Conservation (phyloP, 2,888 invertebrate species). For the Drosophila recens region DNA sequence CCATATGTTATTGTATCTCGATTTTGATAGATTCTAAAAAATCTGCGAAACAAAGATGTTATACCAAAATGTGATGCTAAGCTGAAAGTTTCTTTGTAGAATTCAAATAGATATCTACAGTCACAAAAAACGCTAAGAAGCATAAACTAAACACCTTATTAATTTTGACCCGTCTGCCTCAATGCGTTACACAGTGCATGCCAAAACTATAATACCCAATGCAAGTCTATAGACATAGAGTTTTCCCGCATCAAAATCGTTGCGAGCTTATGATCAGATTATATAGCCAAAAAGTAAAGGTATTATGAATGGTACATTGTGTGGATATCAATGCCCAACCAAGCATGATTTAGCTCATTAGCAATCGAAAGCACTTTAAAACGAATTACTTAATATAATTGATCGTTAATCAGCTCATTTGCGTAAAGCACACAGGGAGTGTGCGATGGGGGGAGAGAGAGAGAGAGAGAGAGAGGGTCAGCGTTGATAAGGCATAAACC, state of each 20-base stretch:
- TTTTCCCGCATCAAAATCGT: constrained; percentile 12
- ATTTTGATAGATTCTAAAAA: too few species aligned
- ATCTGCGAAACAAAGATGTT: too few species aligned
- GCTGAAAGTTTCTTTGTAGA: too few species aligned
- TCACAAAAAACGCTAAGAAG: too few species aligned
- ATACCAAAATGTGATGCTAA: too few species aligned
- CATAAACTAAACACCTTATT: background rate
- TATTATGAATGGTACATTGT: constrained; percentile 1
- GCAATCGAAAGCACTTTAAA: constrained; percentile 17
- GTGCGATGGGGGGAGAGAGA: background rate
- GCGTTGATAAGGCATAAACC: background rate
- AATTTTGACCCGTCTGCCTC: background rate
- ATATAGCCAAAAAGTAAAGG: constrained; percentile 1
- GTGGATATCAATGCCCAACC: constrained; percentile 5
- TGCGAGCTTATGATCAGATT: background rate
- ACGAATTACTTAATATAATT: constrained; percentile 15
- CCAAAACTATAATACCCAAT: background rate
- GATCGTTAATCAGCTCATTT: constrained; percentile 15
- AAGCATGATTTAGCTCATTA: constrained; percentile 21
- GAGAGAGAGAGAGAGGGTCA: too few species aligned
- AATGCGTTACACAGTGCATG: background rate
- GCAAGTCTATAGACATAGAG: background rate
- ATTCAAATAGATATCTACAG: too few species aligned
- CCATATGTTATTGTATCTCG: too few species aligned
- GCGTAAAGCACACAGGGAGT: background rate